A percentile compares a stretch with the other conserved stretches of the same genome.
These are phyloP conservation scores for Indicator indicator DNA, from an alignment of 2,113 vertebrate genomes.

Conservation along the genomic window DNA sequence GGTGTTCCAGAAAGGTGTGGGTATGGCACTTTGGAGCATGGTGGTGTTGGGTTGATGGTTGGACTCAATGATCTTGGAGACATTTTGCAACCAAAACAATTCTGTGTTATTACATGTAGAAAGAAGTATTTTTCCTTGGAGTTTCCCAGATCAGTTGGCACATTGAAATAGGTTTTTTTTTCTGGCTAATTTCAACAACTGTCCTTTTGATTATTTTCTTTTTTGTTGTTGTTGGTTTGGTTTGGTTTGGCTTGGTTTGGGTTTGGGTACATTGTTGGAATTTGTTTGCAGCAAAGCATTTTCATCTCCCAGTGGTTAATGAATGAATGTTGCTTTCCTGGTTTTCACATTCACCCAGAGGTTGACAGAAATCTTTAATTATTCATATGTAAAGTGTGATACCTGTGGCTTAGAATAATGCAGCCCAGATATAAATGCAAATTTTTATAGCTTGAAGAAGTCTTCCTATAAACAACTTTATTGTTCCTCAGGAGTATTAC, in stretches of 20 bases:
- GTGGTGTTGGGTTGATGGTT: too few species aligned
- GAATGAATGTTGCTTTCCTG: neutral
- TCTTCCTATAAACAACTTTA: conserved; percentile 27
- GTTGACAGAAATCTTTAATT: neutral
- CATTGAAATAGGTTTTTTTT: neutral
- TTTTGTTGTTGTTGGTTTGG: too few species aligned
- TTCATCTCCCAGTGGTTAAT: neutral
- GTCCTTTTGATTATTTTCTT: neutral
- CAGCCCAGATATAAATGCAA: neutral
- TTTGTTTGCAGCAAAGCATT: neutral
- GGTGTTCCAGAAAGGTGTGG: too few species aligned
- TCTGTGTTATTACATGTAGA: neutral
- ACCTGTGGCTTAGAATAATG: neutral
- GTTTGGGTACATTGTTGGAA: fast-evolving
- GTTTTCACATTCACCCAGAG: neutral
- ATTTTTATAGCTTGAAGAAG: neutral
- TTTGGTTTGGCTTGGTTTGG: too few species aligned
- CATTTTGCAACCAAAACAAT: too few species aligned
- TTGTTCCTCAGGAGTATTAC: neutral
- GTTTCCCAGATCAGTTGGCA: neutral
- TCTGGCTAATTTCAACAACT: neutral
- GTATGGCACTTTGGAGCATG: too few species aligned
- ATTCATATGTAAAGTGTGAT: neutral
- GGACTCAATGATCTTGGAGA: too few species aligned
- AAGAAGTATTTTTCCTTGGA: neutral